Conservation (phyloP, 2,113 vertebrate species). For the Gracilinanus agilis region DNA sequence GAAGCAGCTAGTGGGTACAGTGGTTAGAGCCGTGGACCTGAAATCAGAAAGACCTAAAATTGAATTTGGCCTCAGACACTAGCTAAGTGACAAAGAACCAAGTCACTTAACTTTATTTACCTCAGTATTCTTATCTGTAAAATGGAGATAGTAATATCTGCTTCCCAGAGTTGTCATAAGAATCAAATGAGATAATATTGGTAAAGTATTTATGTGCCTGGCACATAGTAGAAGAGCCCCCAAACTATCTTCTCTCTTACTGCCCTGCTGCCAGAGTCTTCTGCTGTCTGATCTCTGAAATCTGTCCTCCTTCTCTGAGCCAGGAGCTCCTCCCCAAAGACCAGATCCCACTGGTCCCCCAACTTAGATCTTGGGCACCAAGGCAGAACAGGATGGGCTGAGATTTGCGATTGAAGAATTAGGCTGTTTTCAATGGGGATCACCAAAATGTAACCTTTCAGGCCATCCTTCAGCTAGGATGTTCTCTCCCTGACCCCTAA, state of each 20-base stretch:
- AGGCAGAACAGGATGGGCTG: background rate
- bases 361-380: background rate
- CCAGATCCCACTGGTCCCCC: background rate
- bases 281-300: background rate
- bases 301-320: background rate
- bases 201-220: background rate
- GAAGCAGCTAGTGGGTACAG: background rate
- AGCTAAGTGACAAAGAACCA: background rate
- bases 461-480: background rate
- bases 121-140: background rate
- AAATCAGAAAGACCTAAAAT: background rate
- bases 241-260: background rate
- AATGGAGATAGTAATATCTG: background rate
- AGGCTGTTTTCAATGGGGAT: background rate
- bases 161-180: background rate
- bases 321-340: background rate
- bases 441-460: background rate
- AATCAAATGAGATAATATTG: background rate
- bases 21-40: background rate
- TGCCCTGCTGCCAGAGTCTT: background rate
- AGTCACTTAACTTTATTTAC: background rate
- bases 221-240: background rate
- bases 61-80: background rate
- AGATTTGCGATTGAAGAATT: background rate
- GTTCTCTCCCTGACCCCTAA: background rate